phyloP scores from a whole-genome alignment of 2,797 vertebrate genomes.

The Mus caroli region DNA sequence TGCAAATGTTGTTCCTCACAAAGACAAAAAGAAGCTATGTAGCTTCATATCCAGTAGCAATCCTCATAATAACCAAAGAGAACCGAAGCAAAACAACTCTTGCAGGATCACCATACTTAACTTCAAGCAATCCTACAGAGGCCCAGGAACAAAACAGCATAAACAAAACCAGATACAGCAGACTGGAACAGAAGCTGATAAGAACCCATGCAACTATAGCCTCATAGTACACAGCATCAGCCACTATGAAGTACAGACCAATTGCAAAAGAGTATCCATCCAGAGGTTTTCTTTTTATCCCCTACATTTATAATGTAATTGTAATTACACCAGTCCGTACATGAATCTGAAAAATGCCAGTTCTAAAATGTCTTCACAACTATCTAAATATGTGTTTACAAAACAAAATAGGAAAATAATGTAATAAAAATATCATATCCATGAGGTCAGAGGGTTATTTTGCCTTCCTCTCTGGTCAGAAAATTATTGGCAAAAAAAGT shows the following conservation, averaged over 20 bases:
- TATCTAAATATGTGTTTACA: neutral
- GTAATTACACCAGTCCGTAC: neutral
- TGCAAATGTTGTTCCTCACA: too few species aligned
- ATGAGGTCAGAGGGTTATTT: neutral
- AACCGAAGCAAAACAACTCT: neutral
- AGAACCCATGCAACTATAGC: neutral
- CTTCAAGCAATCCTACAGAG: neutral
- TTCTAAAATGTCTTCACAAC: neutral
- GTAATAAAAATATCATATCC: neutral
- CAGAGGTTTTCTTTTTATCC: neutral
- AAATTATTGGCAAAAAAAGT: neutral
- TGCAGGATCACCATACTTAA: neutral
- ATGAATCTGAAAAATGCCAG: neutral
- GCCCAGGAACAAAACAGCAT: neutral
- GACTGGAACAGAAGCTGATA: neutral
- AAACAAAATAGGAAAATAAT: neutral
- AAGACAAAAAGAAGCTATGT: neutral
- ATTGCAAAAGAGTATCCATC: neutral
- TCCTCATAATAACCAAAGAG: neutral
- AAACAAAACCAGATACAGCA: neutral
- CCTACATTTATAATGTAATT: conserved; percentile 26
- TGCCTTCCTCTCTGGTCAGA: neutral
- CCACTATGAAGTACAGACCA: neutral
- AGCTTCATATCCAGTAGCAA: neutral
- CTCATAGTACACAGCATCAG: neutral